Conservation (phyloP, 2,888 invertebrate species). For the Ceraclea dissimilis region DNA sequence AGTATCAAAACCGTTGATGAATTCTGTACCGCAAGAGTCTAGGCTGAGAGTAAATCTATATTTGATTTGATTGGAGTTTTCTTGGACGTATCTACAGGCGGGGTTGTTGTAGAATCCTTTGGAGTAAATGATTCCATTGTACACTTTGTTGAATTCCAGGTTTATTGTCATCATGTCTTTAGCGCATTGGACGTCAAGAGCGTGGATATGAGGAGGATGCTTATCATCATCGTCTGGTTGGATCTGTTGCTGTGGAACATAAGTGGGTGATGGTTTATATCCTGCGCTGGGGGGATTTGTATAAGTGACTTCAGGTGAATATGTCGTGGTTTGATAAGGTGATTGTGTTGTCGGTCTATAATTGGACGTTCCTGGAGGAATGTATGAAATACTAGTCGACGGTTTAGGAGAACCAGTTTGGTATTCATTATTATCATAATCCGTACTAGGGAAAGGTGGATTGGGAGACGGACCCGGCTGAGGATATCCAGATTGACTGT, state of each 20-base stretch:
- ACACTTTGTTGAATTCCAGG: constrained; percentile 67
- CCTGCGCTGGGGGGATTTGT: constrained; percentile 16
- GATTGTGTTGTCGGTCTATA: constrained; percentile 19
- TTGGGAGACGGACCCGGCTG: constrained; percentile 25
- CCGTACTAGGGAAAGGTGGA: constrained; percentile 25
- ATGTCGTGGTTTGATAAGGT: constrained; percentile 18
- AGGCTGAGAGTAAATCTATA: constrained; percentile 68
- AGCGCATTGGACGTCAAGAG: constrained; percentile 67
- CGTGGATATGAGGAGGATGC: constrained; percentile 70
- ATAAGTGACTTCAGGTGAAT: constrained; percentile 13
- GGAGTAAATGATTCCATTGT: constrained; percentile 73
- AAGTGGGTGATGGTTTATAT: constrained; percentile 23
- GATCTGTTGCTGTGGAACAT: background rate
- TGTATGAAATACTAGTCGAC: constrained; percentile 23
- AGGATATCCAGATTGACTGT: constrained; percentile 30
- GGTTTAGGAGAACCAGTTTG: constrained; percentile 16
- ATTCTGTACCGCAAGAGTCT: constrained; percentile 71
- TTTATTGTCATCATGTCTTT: constrained; percentile 79
- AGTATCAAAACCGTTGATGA: constrained; percentile 68
- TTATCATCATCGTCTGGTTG: constrained; percentile 51
- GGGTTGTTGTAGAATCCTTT: constrained; percentile 63
- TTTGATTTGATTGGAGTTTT: constrained; percentile 60
- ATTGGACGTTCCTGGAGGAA: constrained; percentile 29
- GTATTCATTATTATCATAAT: constrained; percentile 12
- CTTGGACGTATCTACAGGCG: constrained; percentile 65